Conservation (phyloP, 2,113 vertebrate genomes). For the Micromys minutus region DNA sequence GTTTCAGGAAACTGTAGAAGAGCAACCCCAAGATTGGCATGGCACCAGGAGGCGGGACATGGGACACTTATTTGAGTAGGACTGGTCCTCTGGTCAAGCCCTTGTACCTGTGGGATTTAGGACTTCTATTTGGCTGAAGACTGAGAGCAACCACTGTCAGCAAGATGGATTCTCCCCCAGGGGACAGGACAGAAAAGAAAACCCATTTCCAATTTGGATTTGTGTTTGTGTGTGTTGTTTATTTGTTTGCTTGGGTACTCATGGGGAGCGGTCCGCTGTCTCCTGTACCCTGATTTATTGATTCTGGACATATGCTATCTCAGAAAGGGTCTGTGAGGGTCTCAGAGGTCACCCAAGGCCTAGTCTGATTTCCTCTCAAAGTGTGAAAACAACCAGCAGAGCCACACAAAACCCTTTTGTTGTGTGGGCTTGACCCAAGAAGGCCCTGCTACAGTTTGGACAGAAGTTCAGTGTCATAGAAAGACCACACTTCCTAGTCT, state of each 20-base stretch:
- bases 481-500: neutral
- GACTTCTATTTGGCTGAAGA: neutral
- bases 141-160: neutral
- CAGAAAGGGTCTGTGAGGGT: neutral
- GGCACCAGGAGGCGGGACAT: neutral
- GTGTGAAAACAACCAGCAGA: neutral
- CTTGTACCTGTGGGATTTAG: neutral
- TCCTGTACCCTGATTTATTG: neutral
- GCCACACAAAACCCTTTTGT: neutral
- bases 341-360: neutral
- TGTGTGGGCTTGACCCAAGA: neutral
- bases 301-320: neutral
- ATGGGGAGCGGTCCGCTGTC: neutral
- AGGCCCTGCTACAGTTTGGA: neutral
- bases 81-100: neutral
- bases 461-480: neutral
- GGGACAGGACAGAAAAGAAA: neutral
- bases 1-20: neutral
- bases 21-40: neutral
- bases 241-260: neutral
- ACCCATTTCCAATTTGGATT: neutral
- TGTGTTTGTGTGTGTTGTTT: neutral
- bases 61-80: neutral
- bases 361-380: neutral
- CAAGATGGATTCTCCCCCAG: neutral